Percentiles rank a stretch among this genome's conserved stretches.
Evolutionary conservation across 2,113 vertebrate genomes (phyloP).

Genomic region (Equus quagga): DNA sequence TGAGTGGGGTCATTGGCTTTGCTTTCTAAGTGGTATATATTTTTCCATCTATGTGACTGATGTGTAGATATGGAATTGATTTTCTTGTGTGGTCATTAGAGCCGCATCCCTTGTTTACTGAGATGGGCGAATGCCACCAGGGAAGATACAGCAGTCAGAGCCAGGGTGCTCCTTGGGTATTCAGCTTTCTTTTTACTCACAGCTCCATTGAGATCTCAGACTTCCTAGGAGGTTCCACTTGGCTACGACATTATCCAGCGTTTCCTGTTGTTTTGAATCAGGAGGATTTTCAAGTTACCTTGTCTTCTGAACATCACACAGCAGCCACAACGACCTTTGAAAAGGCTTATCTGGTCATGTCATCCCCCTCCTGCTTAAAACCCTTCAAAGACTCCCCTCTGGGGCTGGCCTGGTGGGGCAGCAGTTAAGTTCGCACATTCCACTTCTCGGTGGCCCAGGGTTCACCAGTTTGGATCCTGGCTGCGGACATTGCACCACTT

Average conservation of each 20-base stretch:
- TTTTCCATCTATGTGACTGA: neutral
- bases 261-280: neutral
- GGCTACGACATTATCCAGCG: neutral
- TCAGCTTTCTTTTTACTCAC: neutral
- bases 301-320: neutral
- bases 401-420: too few relatives aligned
- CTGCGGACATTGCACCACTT: too few relatives aligned
- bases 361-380: neutral
- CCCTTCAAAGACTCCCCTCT: neutral
- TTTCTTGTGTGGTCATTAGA: neutral
- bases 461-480: too few relatives aligned
- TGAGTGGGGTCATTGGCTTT: fast-evolving
- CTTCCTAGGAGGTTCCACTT: neutral
- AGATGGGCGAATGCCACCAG: neutral
- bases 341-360: neutral
- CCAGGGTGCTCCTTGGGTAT: neutral
- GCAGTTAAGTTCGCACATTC: too few relatives aligned
- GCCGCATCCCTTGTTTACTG: neutral
- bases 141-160: neutral
- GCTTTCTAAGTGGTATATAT: neutral
- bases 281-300: conserved; percentile 3
- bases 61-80: neutral
- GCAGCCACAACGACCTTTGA: neutral
- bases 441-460: too few relatives aligned
- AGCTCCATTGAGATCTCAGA: neutral